Base-by-base conservation (phyloP, 2,797 vertebrate species). In the Halcyon chelicuti region DNA sequence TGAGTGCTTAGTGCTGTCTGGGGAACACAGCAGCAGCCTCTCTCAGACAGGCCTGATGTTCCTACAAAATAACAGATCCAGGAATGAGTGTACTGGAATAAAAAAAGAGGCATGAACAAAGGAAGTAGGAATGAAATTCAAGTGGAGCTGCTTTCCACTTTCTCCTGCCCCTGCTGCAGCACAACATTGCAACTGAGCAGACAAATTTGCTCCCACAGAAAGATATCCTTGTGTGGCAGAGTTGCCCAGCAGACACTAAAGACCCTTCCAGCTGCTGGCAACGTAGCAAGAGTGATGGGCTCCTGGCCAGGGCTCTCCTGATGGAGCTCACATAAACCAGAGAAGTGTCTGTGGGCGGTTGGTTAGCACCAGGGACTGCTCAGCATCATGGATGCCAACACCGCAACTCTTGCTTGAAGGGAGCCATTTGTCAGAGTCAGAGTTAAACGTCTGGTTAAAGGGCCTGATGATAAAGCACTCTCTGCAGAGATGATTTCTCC, bases 181-280 rank as follows among this genome's bases (percentile, higher is more conserved):
- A 46, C 46, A 72, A 10, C 1, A 1, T 2, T 77, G 89, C 77
- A 91, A 54, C n/a, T 3, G 46, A 65, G 76, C 86, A 67, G 62
- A 44, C 4, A 2, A 60, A 60, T 76, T 85, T 87, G 11, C 40
- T 85, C 44, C 71, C 73, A 57, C 60, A 81, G 73, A 94, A 75
- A 81, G 60, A 44, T 7, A 62, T 5, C 61, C 37, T 75, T 62
- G 83, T 75, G 90, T 61, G 68, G 40, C 75, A 83, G 62, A 72
- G 42, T 9, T 72, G 73, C 66, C 68, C 1, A 0, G 67, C 51
- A 42, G 54, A 79, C 39, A 75, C 55, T 49, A 28, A 35, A 54
- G 58, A 17, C 55, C 78, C 60, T 76, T 88, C 60, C 88, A 96
- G 73, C 67, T 86, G 83, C 83, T 88, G 90, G 58, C 62, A 84